Base-by-base conservation (phyloP, 2,888 invertebrate species). In the Galerucella pusilla region DNA sequence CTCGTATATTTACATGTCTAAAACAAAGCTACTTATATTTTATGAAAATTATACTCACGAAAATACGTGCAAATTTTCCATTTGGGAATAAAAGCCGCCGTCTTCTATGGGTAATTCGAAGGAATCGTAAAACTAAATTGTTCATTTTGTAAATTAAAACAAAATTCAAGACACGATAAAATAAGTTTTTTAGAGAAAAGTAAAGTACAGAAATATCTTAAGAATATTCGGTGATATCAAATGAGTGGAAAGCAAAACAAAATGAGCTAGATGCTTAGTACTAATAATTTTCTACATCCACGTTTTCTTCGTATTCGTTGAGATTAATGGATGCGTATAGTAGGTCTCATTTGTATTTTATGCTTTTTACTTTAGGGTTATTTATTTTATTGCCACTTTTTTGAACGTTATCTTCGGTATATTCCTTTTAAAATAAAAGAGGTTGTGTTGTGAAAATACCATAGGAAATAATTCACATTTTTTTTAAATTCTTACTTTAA, bases 291-390 rank as follows among this genome's bases (percentile, higher is more conserved):
- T 46, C 46, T 46, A 71, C 63, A 49, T 73, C 71, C 35, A 52
- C 65, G 65, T 70, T 72, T 75, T 52, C 65, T n/a, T n/a, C n/a
- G n/a, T n/a, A n/a, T 68, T 77, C 75, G 69, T 77, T 68, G 68
- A 68, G 75, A 77, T 77, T 73, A 75, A 77, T 64, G 77, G 20
- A 63, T 60, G 60, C 73, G 71, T 76, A 64, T 49, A 71, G 68
- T 76, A 71, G n/a, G n/a, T n/a, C n/a, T 65, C 74, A 60, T 74
- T 74, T 71, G 73, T 76, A 54, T 70, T 76, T 71, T 65, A 73
- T 70, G 52, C 28, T 54, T 46, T 60, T 67, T 73, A 60, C 59
- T 71, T 59, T 65, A 64, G 49, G 57, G 68, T 73, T 68, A 71
- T 74, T 76, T 68, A 64, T 68, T 49, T 71, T 60, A 71, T 73